Base-by-base conservation (phyloP, 35 echinoderm and acorn worm genomes). In the Diadema setosum region DNA sequence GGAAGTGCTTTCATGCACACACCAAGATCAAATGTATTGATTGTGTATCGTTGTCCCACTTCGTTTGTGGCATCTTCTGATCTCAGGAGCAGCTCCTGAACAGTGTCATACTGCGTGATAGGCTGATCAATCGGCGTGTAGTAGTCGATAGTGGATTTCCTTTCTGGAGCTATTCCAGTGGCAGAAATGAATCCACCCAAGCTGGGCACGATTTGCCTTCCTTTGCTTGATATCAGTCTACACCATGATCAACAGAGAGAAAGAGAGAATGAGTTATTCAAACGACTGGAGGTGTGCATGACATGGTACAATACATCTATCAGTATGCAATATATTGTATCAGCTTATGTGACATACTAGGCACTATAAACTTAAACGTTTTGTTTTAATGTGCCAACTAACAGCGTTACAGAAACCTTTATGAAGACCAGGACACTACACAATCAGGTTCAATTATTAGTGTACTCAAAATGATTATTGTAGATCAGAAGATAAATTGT, bases 1-100 rank as follows among this genome's bases (percentile, higher is more conserved):
- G 89, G 94, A 61, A 59, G 85, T 5, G 94, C 94, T 31, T 92
- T 95, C 94, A 95, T 95, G 42, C 82, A 90, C 1, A 90, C 93
- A 17, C 87, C 82, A 7, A 94, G 39, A 43, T 95, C 94, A 84
- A 95, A 95, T 2, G 89, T 88, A 11, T 43, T 92, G n/a, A 95
- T 88, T 27, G 85, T 81, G 46, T 88, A 95, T 29, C 84, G 24
- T 63, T 95, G 89, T 20, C 94, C 94, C 3, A 95, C 94, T 75
- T 95, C 94, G 15, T 55, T 31, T 27, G 83, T 91, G 35, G 93
- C 94, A 16, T 58, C 43, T 21, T 84, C 84, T 11, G 92, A 76
- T 5, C n/a, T 39, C 31, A 31, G 18, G 15, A 90, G 46, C 21
- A 65, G 86, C 59, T 86, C 86, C 85, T 90, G 58, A 8, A 87